Base-by-base conservation (phyloP, 1,140 invertebrate genomes). In the Apis dorsata region DNA sequence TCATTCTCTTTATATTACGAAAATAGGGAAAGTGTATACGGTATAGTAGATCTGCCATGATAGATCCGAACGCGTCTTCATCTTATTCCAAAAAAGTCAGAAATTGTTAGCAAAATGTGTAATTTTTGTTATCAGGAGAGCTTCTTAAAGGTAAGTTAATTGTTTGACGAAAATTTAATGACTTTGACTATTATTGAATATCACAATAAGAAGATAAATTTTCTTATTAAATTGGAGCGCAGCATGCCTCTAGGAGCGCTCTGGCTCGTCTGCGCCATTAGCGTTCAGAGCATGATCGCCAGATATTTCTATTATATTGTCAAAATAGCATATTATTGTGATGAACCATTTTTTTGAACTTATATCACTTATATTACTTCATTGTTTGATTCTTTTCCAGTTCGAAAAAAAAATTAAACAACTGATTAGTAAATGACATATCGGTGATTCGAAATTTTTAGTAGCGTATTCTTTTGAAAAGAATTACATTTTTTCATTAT, bases 61-160 rank as follows among this genome's bases (percentile, higher is more conserved):
- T 92, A 91, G 91, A 88, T 91, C 87, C 84, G 88, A 92, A 86
- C 91, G 91, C 91, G 91, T 92, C 91, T 88, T 90, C 86, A 85
- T 74, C 87, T 86, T 86, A 83, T 81, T 78, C 85, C 72, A 83
- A 88, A 89, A 92, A 89, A 88, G 81, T 90, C 84, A 72, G 78
- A 77, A 69, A 87, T 90, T 84, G 79, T 81, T 86, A 81, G 83
- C 85, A 89, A 92, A 90, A 92, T 92, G 91, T 85, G 86, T 86
- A 72, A 89, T 87, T 85, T 88, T 65, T 81, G 84, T 86, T 90
- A 57, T 90, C 82, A 87, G 87, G 90, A 90, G 91, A 85, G 88
- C 82, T 79, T 88, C 63, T 86, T 89, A 80, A 90, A 75, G 91
- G 91, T 92, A 84, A 90, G 90, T 88, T 78, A 57, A 49, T 15